Evolutionary conservation across 2,113 vertebrate species (phyloP).

Genomic region (Cephalopterus ornatus): DNA sequence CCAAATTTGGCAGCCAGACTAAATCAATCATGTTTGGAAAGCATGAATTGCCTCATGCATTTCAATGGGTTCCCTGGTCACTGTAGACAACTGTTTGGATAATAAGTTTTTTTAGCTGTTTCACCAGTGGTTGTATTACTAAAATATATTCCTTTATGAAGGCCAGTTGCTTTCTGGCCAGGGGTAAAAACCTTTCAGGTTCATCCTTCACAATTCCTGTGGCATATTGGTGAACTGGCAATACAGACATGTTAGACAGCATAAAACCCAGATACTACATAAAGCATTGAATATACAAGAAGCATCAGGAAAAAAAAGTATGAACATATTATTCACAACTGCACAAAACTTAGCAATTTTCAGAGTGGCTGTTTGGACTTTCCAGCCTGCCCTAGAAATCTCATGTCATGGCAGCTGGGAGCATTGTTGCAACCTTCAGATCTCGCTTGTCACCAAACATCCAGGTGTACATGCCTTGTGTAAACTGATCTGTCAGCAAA

Average conservation of each 20-base stretch:
- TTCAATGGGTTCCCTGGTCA: neutral
- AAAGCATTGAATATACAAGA: neutral
- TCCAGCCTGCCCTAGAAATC: neutral
- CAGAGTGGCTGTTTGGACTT: neutral
- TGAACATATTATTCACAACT: neutral
- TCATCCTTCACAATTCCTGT: neutral
- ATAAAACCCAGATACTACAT: neutral
- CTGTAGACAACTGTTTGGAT: neutral
- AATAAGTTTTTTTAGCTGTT: neutral
- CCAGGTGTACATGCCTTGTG: neutral
- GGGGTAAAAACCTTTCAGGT: neutral
- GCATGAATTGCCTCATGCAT: neutral
- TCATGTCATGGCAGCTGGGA: neutral
- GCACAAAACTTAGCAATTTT: neutral
- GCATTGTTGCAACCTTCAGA: neutral
- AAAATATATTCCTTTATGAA: neutral
- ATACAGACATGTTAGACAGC: fast-evolving
- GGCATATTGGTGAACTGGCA: fast-evolving
- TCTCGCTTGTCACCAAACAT: neutral
- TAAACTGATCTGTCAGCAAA: neutral
- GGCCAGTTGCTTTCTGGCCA: neutral
- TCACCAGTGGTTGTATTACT: neutral
- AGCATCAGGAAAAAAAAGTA: neutral
- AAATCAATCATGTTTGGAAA: neutral
- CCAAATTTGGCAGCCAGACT: neutral